Evolutionary conservation across 30 jellyfish, hydroid and myxozoan genomes (phyloP).

Genomic region (Hydra vulgaris): DNA sequence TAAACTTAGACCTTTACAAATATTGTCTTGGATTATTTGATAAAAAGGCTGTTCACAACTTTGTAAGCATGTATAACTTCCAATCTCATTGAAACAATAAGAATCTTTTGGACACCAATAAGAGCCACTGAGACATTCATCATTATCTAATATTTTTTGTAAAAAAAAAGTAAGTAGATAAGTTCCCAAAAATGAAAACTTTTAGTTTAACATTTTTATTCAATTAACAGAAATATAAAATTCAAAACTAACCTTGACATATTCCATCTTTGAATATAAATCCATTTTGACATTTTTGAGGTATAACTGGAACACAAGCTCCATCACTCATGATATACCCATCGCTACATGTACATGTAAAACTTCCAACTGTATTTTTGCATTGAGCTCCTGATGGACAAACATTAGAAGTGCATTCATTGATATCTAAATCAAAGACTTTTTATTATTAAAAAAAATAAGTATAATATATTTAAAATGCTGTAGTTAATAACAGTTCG

Average conservation of each 20-base stretch:
- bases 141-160: neutral
- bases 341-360: constrained; percentile 7
- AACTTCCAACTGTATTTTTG: constrained; percentile 7
- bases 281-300: constrained; percentile 1
- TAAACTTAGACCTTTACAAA: constrained; percentile 4
- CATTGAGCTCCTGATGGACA: constrained; percentile 15
- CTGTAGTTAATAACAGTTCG: no score
- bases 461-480: no score
- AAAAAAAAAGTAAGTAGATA: no score
- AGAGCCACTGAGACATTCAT: constrained; percentile 16
- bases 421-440: neutral
- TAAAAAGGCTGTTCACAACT: constrained; percentile 3
- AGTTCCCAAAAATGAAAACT: no score
- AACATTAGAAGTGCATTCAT: constrained; percentile 5
- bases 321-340: neutral
- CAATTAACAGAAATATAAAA: neutral
- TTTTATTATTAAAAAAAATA: no score
- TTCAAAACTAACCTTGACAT: constrained; percentile 12
- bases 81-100: constrained; percentile 2
- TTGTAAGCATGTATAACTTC: constrained; percentile 12
- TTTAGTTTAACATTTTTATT: neutral
- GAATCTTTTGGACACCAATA: constrained; percentile 15
- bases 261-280: constrained; percentile 2
- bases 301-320: neutral
- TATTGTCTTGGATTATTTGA: neutral